A percentile compares a stretch with the other conserved stretches of the same genome.
These are phyloP conservation scores for Punctoribates punctum DNA, from an alignment of 2,888 invertebrate genomes.

Conservation along the genomic window DNA sequence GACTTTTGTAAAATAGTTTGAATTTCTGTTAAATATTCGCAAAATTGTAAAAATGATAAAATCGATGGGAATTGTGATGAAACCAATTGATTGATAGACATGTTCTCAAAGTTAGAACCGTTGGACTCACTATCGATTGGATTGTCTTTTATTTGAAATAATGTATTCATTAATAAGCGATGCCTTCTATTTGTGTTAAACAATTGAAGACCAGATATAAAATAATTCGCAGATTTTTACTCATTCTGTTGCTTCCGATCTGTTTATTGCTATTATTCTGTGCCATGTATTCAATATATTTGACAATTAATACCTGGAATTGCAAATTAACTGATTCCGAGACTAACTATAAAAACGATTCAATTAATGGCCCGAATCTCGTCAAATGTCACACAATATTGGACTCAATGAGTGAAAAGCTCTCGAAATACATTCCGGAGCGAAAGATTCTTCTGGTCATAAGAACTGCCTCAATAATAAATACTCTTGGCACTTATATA, in stretches of 20 bases:
- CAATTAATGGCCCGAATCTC: background rate
- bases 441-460: slow-evolving; percentile 8
- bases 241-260: background rate
- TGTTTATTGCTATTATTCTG: slow-evolving; percentile 9
- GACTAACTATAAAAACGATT: background rate
- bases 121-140: too few relatives aligned
- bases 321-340: background rate
- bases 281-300: slow-evolving; percentile 29
- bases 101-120: too few relatives aligned
- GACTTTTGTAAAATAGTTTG: too few relatives aligned
- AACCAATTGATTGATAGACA: too few relatives aligned
- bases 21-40: too few relatives aligned
- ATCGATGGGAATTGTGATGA: too few relatives aligned
- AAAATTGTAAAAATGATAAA: too few relatives aligned
- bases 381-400: slow-evolving; percentile 29
- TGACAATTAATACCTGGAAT: slow-evolving; percentile 26
- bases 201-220: background rate
- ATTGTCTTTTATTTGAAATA: too few relatives aligned
- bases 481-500: slow-evolving; percentile 15
- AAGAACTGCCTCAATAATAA: slow-evolving; percentile 15
- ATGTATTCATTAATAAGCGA: background rate
- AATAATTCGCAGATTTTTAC: background rate
- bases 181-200: background rate
- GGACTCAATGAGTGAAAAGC: background rate
- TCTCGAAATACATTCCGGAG: slow-evolving; percentile 4